Percentiles rank a stretch among this genome's conserved stretches.
Evolutionary conservation across 2,797 vertebrate genomes (phyloP).

Genomic region (Octomys mimax): DNA sequence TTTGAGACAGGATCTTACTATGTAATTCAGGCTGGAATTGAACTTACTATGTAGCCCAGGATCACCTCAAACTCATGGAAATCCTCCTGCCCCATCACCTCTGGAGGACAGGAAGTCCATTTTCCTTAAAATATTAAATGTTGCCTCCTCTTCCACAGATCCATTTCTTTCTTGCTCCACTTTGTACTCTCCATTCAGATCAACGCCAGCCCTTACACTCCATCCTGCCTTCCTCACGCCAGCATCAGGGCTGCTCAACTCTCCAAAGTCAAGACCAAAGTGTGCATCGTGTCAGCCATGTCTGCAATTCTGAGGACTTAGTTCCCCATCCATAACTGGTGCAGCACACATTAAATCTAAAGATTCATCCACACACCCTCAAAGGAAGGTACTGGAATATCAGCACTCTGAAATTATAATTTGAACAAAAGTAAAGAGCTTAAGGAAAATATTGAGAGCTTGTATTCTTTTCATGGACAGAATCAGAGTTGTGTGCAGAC

Average conservation of each 20-base stretch:
- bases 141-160: background rate
- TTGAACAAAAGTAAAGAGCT: background rate
- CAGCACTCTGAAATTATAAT: constrained; percentile 1
- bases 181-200: background rate
- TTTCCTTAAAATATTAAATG: background rate
- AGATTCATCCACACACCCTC: background rate
- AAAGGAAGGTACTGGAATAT: background rate
- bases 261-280: background rate
- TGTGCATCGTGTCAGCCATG: background rate
- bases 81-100: background rate
- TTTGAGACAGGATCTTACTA: background rate
- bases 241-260: background rate
- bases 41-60: background rate
- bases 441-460: constrained; percentile 37
- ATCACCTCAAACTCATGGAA: background rate
- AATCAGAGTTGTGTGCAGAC: background rate
- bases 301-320: background rate
- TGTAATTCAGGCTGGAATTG: background rate
- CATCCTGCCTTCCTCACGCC: background rate
- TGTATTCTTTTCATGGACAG: constrained; percentile 18
- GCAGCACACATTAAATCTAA: background rate
- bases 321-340: background rate
- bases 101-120: background rate
- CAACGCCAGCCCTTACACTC: background rate
- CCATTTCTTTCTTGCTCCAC: background rate